phyloP scores from a whole-genome alignment of 2,888 invertebrate species.

The Herminia tarsipennalis region DNA sequence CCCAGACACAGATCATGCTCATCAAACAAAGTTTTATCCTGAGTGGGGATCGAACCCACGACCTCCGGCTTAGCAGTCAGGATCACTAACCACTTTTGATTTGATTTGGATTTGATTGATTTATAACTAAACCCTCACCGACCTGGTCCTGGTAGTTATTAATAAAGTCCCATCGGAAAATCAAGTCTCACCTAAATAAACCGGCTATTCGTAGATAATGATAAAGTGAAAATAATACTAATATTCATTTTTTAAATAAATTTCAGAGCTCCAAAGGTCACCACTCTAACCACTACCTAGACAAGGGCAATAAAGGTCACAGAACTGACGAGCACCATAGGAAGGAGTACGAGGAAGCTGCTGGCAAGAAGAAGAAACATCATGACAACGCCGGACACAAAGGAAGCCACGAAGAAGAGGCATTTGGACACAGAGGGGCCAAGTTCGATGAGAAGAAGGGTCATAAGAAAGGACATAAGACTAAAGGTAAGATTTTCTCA shows the following conservation, averaged over 20 bases:
- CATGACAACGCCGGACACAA: constrained; percentile 88
- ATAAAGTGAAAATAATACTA: no score
- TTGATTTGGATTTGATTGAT: no score
- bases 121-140: no score
- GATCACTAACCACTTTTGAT: no score
- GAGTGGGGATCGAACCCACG: no score
- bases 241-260: not conserved
- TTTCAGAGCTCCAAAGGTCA: constrained; percentile 84
- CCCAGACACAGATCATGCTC: no score
- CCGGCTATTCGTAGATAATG: no score
- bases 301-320: constrained; percentile 86
- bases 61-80: no score
- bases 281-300: constrained; percentile 84
- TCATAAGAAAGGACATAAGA: constrained; percentile 91
- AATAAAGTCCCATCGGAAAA: no score
- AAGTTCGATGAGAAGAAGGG: constrained; percentile 91
- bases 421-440: constrained; percentile 88
- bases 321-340: constrained; percentile 86
- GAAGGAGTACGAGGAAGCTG: constrained; percentile 87
- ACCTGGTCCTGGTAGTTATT: no score
- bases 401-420: constrained; percentile 88
- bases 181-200: no score
- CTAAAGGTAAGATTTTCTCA: constrained; percentile 82
- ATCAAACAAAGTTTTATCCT: no score
- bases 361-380: constrained; percentile 87